Evolutionary conservation across 1,140 invertebrate species (phyloP).

Genomic region (Rhagoletis zephyria): DNA sequence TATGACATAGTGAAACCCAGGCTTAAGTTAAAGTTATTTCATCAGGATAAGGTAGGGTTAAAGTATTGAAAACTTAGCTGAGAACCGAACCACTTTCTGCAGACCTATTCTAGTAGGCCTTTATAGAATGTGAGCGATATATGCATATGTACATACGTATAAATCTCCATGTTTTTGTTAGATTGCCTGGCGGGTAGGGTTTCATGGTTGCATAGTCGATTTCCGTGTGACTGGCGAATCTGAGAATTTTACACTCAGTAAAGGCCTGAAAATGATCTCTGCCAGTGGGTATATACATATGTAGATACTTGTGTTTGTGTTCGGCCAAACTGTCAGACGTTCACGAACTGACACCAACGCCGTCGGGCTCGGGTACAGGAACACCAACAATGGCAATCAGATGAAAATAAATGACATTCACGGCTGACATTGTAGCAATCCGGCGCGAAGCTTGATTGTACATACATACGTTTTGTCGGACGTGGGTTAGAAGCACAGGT

Average conservation of each 20-base stretch:
- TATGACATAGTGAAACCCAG: too few species aligned
- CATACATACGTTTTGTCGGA: not conserved
- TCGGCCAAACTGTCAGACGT: not conserved
- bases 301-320: not conserved
- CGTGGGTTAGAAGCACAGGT: not conserved
- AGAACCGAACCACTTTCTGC: too few species aligned
- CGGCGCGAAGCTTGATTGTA: not conserved
- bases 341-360: not conserved
- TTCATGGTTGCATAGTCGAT: not conserved
- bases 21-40: too few species aligned
- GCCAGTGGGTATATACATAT: not conserved
- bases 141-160: not conserved
- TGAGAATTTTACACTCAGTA: not conserved
- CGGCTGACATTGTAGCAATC: not conserved
- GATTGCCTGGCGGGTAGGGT: not conserved
- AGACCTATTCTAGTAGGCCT: too few species aligned
- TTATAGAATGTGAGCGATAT: too few species aligned
- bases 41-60: too few species aligned
- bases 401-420: slow-evolving; percentile 46
- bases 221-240: not conserved
- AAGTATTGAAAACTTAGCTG: too few species aligned
- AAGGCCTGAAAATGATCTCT: too few species aligned
- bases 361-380: not conserved
- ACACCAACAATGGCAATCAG: slow-evolving; percentile 15
- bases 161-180: not conserved